Base-by-base conservation (phyloP, 2,797 vertebrate species). In the Sebastes variabilis region DNA sequence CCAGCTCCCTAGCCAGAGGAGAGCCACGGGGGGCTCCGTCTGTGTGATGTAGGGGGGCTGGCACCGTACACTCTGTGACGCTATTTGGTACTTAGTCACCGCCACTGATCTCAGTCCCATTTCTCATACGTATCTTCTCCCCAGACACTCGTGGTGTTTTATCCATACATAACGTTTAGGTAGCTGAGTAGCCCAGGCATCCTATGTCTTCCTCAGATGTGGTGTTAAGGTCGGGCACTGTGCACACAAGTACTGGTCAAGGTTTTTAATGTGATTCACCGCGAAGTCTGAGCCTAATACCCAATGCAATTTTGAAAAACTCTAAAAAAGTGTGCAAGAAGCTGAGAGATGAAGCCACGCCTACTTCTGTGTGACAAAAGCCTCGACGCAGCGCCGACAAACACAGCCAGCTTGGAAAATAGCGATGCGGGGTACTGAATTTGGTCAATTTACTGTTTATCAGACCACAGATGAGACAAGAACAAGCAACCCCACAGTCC, bases 41-140 rank as follows among this genome's bases (percentile, higher is more conserved):
- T 85, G 73, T 77, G 34, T 75, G 72, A 75, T 56, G 54, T 60
- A 46, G 46, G 74, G 66, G 22, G 75, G 25, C 46, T 77, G 36
- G 77, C 73, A 46, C 66, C 3, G 10, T 79, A 32, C 49, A 9
- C 78, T 60, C 49, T 34, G 64, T 64, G 80, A 81, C 56, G 38
- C 77, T 66, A 79, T 79, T 87, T 87, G 81, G 72, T 56, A 65
- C 83, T 66, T 62, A 81, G 66, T 79, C 68, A 56, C 68, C 65
- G 3, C 24, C 72, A 66, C 46, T 69, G 81, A 87, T 91, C 77
- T 84, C 52, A 6, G 22, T 46, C 54, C 72, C 72, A 32, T 78
- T 20, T 54, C 52, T 74, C 38, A 38, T 3, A 16, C 2, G 9
- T 22, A 38, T 78, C 69, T 27, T 36, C 62, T 83, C 83, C 55